Conservation (phyloP, 2,888 invertebrate genomes). For the Pristionchus arcanus region DNA sequence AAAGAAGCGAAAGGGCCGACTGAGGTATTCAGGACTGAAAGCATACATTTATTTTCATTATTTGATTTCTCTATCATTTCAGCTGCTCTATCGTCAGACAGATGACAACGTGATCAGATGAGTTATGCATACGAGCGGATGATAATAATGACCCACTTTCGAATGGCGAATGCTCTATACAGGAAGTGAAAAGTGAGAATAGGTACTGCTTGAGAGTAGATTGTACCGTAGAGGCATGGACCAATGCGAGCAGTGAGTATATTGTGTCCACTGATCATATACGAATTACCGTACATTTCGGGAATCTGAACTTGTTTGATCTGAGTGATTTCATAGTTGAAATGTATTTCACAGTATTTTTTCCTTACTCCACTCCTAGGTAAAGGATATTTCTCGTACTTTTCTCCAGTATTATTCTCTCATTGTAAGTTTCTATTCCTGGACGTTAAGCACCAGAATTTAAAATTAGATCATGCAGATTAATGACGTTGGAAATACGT, state of each 20-base stretch:
- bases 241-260: background rate
- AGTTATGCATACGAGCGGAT: background rate
- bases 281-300: conserved; percentile 30
- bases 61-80: background rate
- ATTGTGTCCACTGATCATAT: background rate
- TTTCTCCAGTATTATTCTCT: too few species aligned
- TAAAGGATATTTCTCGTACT: too few species aligned
- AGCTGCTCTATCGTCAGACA: background rate
- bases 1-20: background rate
- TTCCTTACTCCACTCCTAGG: too few species aligned
- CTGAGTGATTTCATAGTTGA: too few species aligned
- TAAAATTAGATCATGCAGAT: background rate
- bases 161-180: background rate
- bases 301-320: conserved; percentile 1
- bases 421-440: background rate
- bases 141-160: background rate
- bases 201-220: background rate
- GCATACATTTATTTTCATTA: background rate
- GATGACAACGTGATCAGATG: background rate
- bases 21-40: background rate
- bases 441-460: background rate
- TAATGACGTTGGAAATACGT: background rate
- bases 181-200: conserved; percentile 30
- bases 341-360: too few species aligned
- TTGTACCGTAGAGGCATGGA: background rate